Base-by-base conservation (phyloP, 2,797 vertebrate species). In the Acanthurus leucopareius region DNA sequence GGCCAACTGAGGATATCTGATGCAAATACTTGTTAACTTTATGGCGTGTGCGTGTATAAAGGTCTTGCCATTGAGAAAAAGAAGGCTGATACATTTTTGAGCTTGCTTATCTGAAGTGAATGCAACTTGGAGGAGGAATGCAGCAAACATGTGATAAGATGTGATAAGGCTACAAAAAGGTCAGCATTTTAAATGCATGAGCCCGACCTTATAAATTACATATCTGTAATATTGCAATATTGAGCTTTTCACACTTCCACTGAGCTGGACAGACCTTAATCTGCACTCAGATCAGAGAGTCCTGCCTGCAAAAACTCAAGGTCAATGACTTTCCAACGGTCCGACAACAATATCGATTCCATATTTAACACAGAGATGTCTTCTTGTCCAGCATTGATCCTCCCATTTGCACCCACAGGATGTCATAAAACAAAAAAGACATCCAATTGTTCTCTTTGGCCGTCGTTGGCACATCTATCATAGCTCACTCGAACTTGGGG, bases 331-430 rank as follows among this genome's bases (percentile, higher is more conserved):
- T 84, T 59, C 57, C 82, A 58, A 74, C 75, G 2, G 66, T 60
- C 78, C 84, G 73, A 83, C 80, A 73, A 73, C 69, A 63, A 8
- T 66, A 91, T 88, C 48, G 85, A 93, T 91, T 88, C 80, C 63
- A 85, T 88, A 88, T 92, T 86, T 89, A 91, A 86, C 86, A 86
- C 68, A 73, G 63, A 85, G 75, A 86, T 70, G 86, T 88, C 58
- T 38, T 75, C 69, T 77, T 74, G 74, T 82, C 57, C 70, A 2
- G 59, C 68, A 91, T 90, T 32, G 81, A 92, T 85, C 81, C 35
- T 44, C 25, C 22, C 45, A 22, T 52, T 59, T 25, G 51, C 32
- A 0, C 63, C 16, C 52, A 17, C 63, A 32, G 72, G 71, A 86
- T 71, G 78, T 64, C 44, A 65, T 80, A 79, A 76, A 89, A 70